Evolutionary conservation across 2,113 vertebrate species (phyloP), one percentile per base, ranked within the genome.

Genomic region (Osmerus mordax): DNA sequence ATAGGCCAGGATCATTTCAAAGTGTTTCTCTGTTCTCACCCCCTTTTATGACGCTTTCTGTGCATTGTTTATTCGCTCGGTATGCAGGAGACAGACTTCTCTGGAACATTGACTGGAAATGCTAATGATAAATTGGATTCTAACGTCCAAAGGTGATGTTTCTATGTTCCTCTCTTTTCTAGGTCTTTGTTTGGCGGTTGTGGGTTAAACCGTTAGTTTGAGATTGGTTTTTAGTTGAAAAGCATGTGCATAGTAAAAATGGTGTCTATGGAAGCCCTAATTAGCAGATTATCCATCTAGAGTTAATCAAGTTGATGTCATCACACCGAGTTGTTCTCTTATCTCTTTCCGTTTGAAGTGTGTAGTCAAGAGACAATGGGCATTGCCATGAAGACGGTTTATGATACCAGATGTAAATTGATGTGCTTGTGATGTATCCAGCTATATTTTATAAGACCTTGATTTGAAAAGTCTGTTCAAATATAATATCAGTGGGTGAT

Each of bases 1-100:
- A 82, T 79, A 83, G 84, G 63, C 80, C 77, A 67, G 87, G 81
- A 85, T 86, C 82, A 87, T 71, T 67, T 70, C 19, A 54, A 89
- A 86, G 83, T 72, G 81, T 78, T 74, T 78, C 69, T 29, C 25
- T 41, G 21, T 8, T 75, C 19, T 64, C 70, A 71, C 62, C 53
- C 29, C 61, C 65, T 72, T 28, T 18, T 62, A 62, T 74, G 25
- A 19, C 32, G 23, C 16, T 54, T 54, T 53, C 65, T 47, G 72
- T 79, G n/a, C 8, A 70, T 65, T 73, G 65, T 59, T 87, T 75
- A 70, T 84, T 84, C 29, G 28, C n/a, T 60, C n/a, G n/a, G 12
- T 56, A 58, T 62, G 14, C 72, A 79, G 56, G 23, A 84, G 55
- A 70, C 19, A 75, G 28, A 65, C 19, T 19, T 52, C 15, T 29